A percentile compares a stretch with the other conserved stretches of the same genome.
Evolutionary conservation across 1,140 invertebrate species (phyloP).

Genomic region (Odontomachus brunneus): DNA sequence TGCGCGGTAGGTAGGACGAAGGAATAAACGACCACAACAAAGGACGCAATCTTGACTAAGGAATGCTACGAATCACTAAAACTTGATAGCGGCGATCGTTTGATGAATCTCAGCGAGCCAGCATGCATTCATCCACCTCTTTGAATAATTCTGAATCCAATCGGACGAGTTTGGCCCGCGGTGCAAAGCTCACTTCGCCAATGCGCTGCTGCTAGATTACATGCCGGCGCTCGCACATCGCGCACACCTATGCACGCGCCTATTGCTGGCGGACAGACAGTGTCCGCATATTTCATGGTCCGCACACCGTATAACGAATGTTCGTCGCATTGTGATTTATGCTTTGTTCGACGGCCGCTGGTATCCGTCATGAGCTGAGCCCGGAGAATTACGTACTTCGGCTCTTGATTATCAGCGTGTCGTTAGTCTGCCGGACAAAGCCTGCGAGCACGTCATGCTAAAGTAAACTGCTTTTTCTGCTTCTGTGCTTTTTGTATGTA

Average conservation of each 20-base stretch:
- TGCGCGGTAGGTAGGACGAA: neutral
- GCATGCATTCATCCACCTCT: neutral
- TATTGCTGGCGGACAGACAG: constrained; percentile 49
- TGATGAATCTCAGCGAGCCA: constrained; percentile 14
- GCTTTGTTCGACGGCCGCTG: constrained; percentile 76
- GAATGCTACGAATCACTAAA: constrained; percentile 38
- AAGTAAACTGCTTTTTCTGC: no score
- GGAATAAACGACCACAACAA: constrained; percentile 42
- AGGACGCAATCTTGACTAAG: constrained; percentile 27
- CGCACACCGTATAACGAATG: constrained; percentile 82
- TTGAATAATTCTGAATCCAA: constrained; percentile 75
- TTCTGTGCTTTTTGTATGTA: no score
- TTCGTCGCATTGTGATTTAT: constrained; percentile 84
- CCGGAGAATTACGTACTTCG: constrained; percentile 65
- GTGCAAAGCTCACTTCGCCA: constrained; percentile 64
- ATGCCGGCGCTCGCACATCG: constrained; percentile 2
- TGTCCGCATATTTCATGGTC: constrained; percentile 82
- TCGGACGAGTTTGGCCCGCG: constrained; percentile 76
- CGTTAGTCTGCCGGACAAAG: neutral
- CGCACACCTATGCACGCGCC: neutral
- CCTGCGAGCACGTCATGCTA: no score
- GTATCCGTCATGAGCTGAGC: constrained; percentile 31
- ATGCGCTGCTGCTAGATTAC: constrained; percentile 13
- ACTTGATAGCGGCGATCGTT: constrained; percentile 47
- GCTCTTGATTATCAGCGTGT: constrained; percentile 67